Evolutionary conservation across 2,797 vertebrate genomes (phyloP), one percentile per base, ranked within the genome.

Genomic region (Chaetodon trifasciatus): DNA sequence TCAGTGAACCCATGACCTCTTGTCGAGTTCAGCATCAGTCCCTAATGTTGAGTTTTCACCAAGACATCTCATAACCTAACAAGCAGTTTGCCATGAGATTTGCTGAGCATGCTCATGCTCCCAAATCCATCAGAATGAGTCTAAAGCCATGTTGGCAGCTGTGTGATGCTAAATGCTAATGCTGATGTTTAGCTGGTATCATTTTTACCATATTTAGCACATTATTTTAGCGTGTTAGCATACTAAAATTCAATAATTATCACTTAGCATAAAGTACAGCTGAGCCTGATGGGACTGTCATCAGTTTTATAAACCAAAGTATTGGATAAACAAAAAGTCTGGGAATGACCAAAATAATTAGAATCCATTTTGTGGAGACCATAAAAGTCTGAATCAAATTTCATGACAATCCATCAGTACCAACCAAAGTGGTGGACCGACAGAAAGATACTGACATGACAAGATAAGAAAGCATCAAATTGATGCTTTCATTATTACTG

Each of bases 281-380:
- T 47, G 32, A 32, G 17, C 37, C 35, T 32, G 13, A 35, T 57
- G 23, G 23, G 13, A 62, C 21, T 46, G 39, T 16, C 32, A 49
- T 55, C 35, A 42, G 10, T 47, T n/a, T 42, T 40, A 75, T n/a
- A 73, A 60, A 24, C 35, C 19, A 35, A 49, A 69, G 5, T n/a
- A 49, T 5, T 53, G n/a, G n/a, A 49, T 0, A 32, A 50, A 70
- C 53, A 58, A 75, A 70, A 67, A 46, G 3, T 23, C 32, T 28
- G 19, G 23, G 24, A 19, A 49, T 69, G 16, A 40, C 6, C 15
- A 40, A 19, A 15, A 24, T 17, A 12, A 24, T 39, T 42, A 3
- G 10, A 57, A 8, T 64, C 58, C n/a, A 57, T 79, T 60, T 44
- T 62, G 37, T 70, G 50, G 47, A 55, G 61, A 68, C 49, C 64